These are phyloP conservation scores for Mimachlamys varia DNA, from an alignment of 2,888 invertebrate species.

Conservation along the genomic window DNA sequence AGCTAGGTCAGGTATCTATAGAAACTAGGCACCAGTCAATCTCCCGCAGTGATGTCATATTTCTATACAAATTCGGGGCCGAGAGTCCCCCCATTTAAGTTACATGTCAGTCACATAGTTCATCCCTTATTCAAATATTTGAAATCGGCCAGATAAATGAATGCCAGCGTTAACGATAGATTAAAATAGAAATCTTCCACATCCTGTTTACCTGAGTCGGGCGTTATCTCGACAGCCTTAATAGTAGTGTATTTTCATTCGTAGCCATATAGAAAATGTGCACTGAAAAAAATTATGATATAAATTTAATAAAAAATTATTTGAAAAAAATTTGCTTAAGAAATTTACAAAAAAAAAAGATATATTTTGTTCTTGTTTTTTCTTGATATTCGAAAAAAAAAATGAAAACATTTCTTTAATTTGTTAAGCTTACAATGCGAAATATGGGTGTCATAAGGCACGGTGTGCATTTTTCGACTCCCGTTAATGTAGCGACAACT, in stretches of 20 bases:
- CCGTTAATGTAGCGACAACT: background rate
- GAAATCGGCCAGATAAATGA: constrained; percentile 28
- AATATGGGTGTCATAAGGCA: background rate
- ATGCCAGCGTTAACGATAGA: background rate
- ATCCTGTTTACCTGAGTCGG: background rate
- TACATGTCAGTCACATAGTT: background rate
- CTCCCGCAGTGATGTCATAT: background rate
- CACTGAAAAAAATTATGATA: background rate
- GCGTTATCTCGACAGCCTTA: background rate
- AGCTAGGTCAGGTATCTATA: background rate
- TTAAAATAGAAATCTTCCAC: constrained; percentile 21
- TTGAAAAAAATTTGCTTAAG: background rate
- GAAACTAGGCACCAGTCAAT: background rate
- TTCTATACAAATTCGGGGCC: background rate
- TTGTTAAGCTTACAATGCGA: background rate
- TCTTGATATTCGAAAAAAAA: background rate
- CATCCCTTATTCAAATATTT: constrained; percentile 36
- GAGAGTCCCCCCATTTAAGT: constrained; percentile 21
- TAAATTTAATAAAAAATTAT: background rate
- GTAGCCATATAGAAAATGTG: background rate
- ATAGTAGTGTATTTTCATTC: background rate
- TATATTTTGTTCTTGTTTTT: background rate
- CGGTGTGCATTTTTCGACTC: background rate
- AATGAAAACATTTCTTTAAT: background rate
- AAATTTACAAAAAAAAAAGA: background rate